Evolutionary conservation across 2,113 vertebrate species (phyloP).

Genomic region (Picathartes gymnocephalus): DNA sequence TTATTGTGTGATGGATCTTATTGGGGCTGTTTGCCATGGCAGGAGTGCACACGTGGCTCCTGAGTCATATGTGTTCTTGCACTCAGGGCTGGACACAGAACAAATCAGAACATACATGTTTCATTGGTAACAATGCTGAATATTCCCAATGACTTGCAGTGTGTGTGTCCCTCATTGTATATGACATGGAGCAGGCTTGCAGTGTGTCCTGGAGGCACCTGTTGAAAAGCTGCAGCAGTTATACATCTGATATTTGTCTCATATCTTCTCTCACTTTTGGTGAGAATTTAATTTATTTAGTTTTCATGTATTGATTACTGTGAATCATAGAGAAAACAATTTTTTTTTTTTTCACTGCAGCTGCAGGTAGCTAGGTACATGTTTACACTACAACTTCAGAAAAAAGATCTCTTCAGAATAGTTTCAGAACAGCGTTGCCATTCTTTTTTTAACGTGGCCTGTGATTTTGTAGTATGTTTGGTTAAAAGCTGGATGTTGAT

Average conservation of each 20-base stretch:
- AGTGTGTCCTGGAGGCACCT: background rate
- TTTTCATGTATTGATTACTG: background rate
- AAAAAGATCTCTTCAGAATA: background rate
- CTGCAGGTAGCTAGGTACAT: background rate
- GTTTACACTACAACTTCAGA: background rate
- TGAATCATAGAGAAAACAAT: background rate
- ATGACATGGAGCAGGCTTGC: rapidly evolving
- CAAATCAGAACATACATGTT: background rate
- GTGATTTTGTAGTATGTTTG: background rate
- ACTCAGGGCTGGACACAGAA: background rate
- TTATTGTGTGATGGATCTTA: rapidly evolving
- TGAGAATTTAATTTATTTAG: background rate
- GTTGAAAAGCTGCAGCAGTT: background rate
- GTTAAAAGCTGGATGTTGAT: background rate
- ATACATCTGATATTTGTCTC: background rate
- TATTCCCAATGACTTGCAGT: background rate
- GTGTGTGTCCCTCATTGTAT: background rate
- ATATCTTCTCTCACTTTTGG: background rate
- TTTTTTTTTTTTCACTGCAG: background rate
- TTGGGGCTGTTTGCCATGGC: background rate
- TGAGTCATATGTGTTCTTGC: rapidly evolving
- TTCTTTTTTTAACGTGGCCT: background rate
- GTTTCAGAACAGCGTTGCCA: background rate
- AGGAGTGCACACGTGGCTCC: rapidly evolving
- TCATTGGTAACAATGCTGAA: background rate